Evolutionary conservation across 2,888 invertebrate species (phyloP), one percentile per base, ranked within the genome.

Genomic region (Automeris io): DNA sequence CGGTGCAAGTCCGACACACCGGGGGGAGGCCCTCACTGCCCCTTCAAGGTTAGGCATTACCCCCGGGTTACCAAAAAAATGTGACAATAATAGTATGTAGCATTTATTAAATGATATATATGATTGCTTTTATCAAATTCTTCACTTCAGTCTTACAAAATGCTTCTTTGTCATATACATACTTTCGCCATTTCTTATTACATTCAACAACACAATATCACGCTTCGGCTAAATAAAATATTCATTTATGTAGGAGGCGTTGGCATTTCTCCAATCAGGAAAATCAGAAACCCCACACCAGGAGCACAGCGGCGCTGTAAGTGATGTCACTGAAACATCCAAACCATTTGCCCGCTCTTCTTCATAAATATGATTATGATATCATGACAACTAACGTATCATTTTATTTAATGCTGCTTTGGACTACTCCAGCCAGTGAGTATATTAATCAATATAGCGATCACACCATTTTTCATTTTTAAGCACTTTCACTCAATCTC

Each of bases 391-490:
- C 76, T 83, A 85, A 83, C 77, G 75, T 81, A 80, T 83, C 64
- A 50, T 71, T 71, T 77, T 71, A 62, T 77, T 82, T 80, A 76
- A 83, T 74, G 87, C 87, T 75, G 81, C 86, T 68, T 80, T 65
- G 86, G 82, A 82, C 71, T 59, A 56, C 60, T 62, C 65, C 77
- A 87, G 87, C 87, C 87, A 76, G 87, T 87, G 70, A 87, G 87
- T 87, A 86, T 70, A 41, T 40, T 35, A 33, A 18, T 23, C n/a
- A 29, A 16, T 29, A 8, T 16, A 16, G 16, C 29, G 26, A 29
- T 29, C 29, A 29, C 8, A 16, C n/a, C 13, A 29, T 29, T 9
- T n/a, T 2, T 16, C 16, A n/a, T 29, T n/a, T 29, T 16, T 29
- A 5, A 2, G 0, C 16, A 29, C n/a, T 29, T 3, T 16, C 5